Percentiles rank a stretch among this genome's conserved stretches.
Evolutionary conservation across 1,140 invertebrate genomes (phyloP).

Genomic region (Macrobrachium rosenbergii): DNA sequence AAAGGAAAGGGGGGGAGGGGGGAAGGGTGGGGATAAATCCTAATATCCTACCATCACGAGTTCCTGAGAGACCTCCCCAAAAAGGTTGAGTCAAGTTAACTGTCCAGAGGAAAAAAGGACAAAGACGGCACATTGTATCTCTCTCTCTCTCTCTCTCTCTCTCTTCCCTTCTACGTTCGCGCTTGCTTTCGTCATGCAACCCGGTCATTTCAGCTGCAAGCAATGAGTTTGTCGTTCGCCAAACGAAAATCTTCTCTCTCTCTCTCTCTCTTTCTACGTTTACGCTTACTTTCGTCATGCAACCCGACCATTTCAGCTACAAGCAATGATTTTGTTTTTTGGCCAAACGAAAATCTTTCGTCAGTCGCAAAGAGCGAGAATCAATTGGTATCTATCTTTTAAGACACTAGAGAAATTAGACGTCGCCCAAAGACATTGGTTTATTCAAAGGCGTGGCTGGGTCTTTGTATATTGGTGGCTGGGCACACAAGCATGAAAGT

Average conservation of each 20-base stretch:
- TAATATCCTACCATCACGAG: too few species aligned
- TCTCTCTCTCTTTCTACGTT: background rate
- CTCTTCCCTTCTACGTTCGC: background rate
- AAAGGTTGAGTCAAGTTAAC: too few species aligned
- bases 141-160: background rate
- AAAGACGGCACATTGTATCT: background rate
- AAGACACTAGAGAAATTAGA: too few species aligned
- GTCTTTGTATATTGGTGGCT: background rate
- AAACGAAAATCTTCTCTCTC: background rate
- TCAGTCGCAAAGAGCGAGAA: too few species aligned
- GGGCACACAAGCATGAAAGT: background rate
- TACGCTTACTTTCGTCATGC: background rate
- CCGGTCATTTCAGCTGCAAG: background rate
- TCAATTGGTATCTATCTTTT: too few species aligned
- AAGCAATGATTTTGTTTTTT: background rate
- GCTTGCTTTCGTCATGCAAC: background rate
- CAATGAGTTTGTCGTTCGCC: background rate
- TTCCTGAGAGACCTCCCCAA: background rate
- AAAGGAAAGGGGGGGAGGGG: too few species aligned
- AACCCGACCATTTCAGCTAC: background rate
- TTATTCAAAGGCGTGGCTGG: background rate
- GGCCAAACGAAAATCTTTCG: background rate
- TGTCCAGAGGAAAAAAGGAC: background rate
- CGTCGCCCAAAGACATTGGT: background rate
- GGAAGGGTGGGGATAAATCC: too few species aligned